Base-by-base conservation (phyloP, 2,797 vertebrate species). In the Spheniscus humboldti region DNA sequence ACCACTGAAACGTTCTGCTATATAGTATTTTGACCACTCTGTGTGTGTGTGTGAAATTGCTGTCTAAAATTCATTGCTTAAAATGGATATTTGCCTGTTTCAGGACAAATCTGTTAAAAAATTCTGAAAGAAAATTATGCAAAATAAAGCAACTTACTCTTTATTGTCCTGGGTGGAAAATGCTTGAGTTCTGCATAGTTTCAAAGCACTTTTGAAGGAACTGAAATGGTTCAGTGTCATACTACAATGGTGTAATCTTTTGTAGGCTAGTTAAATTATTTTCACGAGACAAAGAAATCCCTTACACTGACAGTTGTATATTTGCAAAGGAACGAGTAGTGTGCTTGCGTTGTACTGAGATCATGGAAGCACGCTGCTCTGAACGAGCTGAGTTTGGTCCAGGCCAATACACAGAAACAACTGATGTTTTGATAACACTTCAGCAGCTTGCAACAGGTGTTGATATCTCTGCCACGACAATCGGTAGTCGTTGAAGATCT, bases 31-130 rank as follows among this genome's bases (percentile, higher is more conserved):
- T 91, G 78, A 89, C 59, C 1, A 13, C 47, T 41, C n/a, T 84
- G 0, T 53, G 39, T 48, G 33, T 48, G 33, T 66, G 52, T 76
- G 33, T 72, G 50, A 75, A 92, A 91, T 63, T 67, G 13, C 69
- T 85, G 30, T 71, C 35, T 92, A 63, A 89, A 93, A 79, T 30
- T 7, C 52, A 73, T 37, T 91, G 11, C 43, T 89, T 82, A 59
- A 89, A 60, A 48, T 8, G n/a, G 24, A 14, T 59, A 48, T 71
- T 94, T 80, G 23, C 55, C 39, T 81, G 13, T 41, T 92, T 82
- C 33, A 30, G 35, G 45, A 67, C 9, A 67, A 74, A 59, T 64
- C 24, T 86, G 18, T 41, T 77, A 53, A 83, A 89, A 83, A 77
- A 9, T 31, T 77, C 25, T 37, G 11, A 45, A 50, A 67, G 15